Percentiles rank a stretch among this genome's conserved stretches.
These are phyloP conservation scores for Drosophila kepulauana DNA, from an alignment of 1,140 invertebrate species.

Conservation along the genomic window DNA sequence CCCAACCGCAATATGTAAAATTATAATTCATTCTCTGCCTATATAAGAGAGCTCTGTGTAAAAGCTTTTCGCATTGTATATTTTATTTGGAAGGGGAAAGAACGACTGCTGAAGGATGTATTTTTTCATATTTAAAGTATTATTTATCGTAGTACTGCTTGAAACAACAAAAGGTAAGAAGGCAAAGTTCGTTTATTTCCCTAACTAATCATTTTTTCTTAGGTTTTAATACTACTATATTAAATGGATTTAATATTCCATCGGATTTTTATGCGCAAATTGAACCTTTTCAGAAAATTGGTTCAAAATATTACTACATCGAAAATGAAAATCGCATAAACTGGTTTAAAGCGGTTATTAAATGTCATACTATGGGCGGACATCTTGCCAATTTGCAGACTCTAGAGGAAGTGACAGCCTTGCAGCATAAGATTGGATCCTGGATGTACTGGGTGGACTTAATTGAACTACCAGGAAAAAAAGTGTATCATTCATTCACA, in stretches of 20 bases:
- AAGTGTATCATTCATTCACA: neutral
- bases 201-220: neutral
- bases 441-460: neutral
- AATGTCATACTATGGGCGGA: neutral
- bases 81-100: neutral
- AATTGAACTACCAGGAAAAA: neutral
- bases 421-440: neutral
- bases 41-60: neutral
- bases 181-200: neutral
- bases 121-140: neutral
- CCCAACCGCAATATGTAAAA: too few relatives aligned
- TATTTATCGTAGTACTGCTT: neutral
- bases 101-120: neutral
- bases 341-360: neutral
- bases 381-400: slow-evolving; percentile 3
- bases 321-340: neutral
- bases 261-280: neutral
- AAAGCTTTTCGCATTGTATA: neutral
- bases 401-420: neutral
- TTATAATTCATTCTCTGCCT: neutral
- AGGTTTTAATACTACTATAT: neutral
- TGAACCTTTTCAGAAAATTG: slow-evolving; percentile 2
- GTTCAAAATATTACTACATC: neutral
- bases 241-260: neutral
- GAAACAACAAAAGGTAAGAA: neutral